phyloP scores from a whole-genome alignment of 1,140 invertebrate species.

The Palaemon carinicauda region DNA sequence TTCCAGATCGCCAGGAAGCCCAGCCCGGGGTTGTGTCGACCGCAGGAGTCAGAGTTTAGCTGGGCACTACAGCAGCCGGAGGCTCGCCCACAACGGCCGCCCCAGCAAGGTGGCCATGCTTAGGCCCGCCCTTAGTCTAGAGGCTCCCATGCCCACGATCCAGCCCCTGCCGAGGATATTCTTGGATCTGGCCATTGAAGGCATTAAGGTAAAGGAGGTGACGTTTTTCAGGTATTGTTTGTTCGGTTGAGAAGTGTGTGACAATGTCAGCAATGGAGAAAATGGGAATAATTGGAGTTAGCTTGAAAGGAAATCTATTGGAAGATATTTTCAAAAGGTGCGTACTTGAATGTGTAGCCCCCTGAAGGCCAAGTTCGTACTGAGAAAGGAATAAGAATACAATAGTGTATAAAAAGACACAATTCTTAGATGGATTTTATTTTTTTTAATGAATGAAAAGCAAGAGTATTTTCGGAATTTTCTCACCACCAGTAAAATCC shows the following conservation, averaged over 20 bases:
- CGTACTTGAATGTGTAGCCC: too few relatives aligned
- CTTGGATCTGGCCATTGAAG: slow-evolving; percentile 56
- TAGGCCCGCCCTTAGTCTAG: slow-evolving; percentile 56
- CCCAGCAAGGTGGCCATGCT: slow-evolving; percentile 38
- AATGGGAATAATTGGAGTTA: too few relatives aligned
- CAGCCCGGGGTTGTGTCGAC: slow-evolving; percentile 19
- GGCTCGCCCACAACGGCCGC: slow-evolving; percentile 35
- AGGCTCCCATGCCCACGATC: slow-evolving; percentile 45
- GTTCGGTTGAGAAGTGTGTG: too few relatives aligned
- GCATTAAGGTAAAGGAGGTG: slow-evolving; percentile 43
- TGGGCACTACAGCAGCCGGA: slow-evolving; percentile 42
- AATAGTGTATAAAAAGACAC: too few relatives aligned
- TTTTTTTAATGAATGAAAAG: too few relatives aligned
- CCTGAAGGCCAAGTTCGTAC: neutral
- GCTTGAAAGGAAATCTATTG: too few relatives aligned
- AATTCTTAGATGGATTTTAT: too few relatives aligned
- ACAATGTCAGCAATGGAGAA: too few relatives aligned
- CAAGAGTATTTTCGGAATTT: too few relatives aligned
- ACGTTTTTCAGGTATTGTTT: neutral
- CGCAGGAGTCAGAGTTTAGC: slow-evolving; percentile 41
- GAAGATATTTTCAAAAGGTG: too few relatives aligned
- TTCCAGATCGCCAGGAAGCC: neutral
- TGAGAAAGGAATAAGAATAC: too few relatives aligned
- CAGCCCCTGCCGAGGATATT: slow-evolving; percentile 51
- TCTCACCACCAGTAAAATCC: too few relatives aligned